Evolutionary conservation across 2,113 vertebrate species (phyloP), one percentile per base, ranked within the genome.

Genomic region (Sprattus sprattus): DNA sequence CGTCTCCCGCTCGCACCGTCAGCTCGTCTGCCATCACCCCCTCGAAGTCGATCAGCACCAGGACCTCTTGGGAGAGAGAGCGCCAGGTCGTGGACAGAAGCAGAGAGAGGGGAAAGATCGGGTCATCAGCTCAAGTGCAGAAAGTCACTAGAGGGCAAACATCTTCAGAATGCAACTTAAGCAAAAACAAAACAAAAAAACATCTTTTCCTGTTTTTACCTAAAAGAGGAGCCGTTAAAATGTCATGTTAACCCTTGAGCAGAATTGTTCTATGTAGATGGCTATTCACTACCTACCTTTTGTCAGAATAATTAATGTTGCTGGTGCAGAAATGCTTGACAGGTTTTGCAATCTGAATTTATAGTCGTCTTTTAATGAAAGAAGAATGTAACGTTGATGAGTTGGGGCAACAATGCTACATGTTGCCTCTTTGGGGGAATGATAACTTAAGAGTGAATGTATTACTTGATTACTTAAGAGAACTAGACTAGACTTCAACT

Each of bases 21-120:
- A 97, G 54, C 93, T 97, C 96, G 81, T 95, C 95, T 3, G 60
- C 89, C 85, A 91, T 89, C 84, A 91, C 94, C 45, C 94, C 94
- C 80, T 93, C 90, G 67, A 96, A 97, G 92, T 94, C 93, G 0
- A 94, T 81, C 86, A 97, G 93, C 83, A 95, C 96, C 88, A 97
- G 92, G 87, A 96, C 95, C 94, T 97, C 96, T 95, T 67, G 47
- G 64, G 60, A 18, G 64, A 10, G 25, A 10, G n/a, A 8, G 16
- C 5, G 18, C 18, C 54, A 60, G 54, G 54, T 20, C 18, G 20
- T 6, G 18, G 54, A 60, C 54, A 20, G 18, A 60, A 60, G 22
- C 54, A 22, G 18, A 22, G 54, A 60, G 28, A 71, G 25, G 25
- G 25, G 8, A 25, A 1, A 13, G 10, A 28, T 25, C 8, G 25